Evolutionary conservation across 2,113 vertebrate species (phyloP).

Genomic region (Austrofundulus limnaeus): DNA sequence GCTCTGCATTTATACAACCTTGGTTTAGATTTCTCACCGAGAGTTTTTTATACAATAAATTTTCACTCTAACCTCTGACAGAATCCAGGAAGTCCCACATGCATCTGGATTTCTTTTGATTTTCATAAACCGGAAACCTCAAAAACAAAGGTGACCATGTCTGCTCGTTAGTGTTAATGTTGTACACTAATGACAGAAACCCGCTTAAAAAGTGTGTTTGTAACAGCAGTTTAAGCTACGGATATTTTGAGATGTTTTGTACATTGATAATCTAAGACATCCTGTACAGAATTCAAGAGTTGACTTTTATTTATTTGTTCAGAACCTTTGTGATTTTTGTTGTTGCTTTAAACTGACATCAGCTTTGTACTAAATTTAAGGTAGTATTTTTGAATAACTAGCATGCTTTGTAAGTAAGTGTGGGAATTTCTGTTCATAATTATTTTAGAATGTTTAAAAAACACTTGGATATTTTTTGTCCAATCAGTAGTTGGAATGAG

Average conservation of each 20-base stretch:
- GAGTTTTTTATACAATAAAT: conserved; percentile 35
- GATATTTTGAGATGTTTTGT: conserved; percentile 76
- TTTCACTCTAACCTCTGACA: conserved; percentile 31
- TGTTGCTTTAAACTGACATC: conserved; percentile 63
- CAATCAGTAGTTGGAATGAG: conserved; percentile 55
- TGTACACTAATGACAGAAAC: conserved; percentile 49
- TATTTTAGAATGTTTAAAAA: conserved; percentile 60
- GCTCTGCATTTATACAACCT: conserved; percentile 24
- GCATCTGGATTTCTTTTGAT: conserved; percentile 26
- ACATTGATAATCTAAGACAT: conserved; percentile 74
- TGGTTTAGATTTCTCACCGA: conserved; percentile 34
- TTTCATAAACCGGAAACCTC: conserved; percentile 55
- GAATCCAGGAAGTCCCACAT: conserved; percentile 5
- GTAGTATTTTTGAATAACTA: conserved; percentile 63
- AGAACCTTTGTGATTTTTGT: conserved; percentile 48
- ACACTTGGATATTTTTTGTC: conserved; percentile 52
- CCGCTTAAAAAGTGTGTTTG: conserved; percentile 72
- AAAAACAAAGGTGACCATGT: conserved; percentile 59
- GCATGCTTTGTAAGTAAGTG: conserved; percentile 70
- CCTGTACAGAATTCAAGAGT: conserved; percentile 76
- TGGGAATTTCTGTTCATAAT: conserved; percentile 57
- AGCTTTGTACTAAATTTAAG: conserved; percentile 67
- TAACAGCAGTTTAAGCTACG: conserved; percentile 82
- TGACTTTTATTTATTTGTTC: conserved; percentile 73
- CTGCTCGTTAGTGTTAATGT: conserved; percentile 45